Percentiles rank a stretch among this genome's conserved stretches.
These are phyloP conservation scores for Philonicus albiceps DNA, from an alignment of 2,888 invertebrate genomes.

Conservation along the genomic window DNA sequence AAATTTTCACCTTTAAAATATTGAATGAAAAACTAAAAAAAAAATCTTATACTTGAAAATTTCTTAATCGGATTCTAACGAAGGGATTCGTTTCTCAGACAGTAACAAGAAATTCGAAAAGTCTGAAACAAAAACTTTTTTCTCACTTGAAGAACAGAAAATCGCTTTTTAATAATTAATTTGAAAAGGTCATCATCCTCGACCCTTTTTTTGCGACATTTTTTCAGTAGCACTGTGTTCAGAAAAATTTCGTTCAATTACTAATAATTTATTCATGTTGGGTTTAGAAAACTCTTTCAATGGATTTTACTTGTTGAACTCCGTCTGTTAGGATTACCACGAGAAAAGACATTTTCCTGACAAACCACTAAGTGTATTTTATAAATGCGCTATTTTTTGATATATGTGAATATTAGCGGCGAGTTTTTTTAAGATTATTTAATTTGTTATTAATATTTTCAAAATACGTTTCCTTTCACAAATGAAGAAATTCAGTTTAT, in stretches of 20 bases:
- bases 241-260: background rate
- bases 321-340: background rate
- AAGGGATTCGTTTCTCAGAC: background rate
- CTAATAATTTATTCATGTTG: constrained; percentile 5
- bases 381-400: background rate
- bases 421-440: no score
- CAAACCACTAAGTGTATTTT: background rate
- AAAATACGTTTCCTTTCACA: no score
- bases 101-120: background rate
- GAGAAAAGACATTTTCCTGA: background rate
- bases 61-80: background rate
- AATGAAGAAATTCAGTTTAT: no score
- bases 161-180: constrained; percentile 12
- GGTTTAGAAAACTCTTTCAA: background rate
- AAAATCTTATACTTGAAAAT: background rate
- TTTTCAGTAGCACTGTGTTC: background rate
- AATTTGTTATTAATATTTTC: no score
- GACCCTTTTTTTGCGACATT: background rate
- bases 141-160: background rate
- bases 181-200: background rate
- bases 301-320: background rate
- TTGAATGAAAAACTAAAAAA: background rate
- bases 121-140: background rate
- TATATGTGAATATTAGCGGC: no score
- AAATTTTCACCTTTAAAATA: background rate